Conservation (phyloP, 2,797 vertebrate genomes). For the Tokudaia muenninki region DNA sequence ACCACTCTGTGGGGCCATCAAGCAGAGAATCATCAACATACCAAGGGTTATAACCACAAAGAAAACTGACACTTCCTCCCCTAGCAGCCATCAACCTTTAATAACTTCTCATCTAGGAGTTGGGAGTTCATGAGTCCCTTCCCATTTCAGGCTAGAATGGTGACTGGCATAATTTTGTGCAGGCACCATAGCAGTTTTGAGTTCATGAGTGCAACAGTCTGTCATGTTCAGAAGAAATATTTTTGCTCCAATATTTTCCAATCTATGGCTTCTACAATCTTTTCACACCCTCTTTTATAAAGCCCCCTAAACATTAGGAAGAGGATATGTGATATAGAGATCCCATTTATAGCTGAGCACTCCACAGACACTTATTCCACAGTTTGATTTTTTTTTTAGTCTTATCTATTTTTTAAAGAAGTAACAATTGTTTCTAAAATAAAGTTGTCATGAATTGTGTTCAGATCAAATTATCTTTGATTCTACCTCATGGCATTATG, state of each 20-base stretch:
- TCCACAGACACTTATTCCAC: neutral
- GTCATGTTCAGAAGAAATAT: neutral
- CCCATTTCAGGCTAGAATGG: no score
- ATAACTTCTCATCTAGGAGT: neutral
- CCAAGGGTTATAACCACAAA: neutral
- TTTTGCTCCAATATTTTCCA: neutral
- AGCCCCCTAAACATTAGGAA: neutral
- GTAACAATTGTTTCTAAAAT: neutral
- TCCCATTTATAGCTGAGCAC: neutral
- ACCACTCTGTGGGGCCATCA: neutral
- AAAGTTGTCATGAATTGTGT: neutral
- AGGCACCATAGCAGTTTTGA: neutral
- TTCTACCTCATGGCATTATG: neutral
- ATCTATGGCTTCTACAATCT: neutral
- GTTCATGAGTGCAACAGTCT: neutral
- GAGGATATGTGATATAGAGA: neutral
- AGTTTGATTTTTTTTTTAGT: slow-evolving; percentile 31
- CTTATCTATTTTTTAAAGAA: neutral
- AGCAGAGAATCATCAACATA: neutral
- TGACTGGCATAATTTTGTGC: neutral
- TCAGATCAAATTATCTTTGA: neutral
- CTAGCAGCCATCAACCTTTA: neutral
- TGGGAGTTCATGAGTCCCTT: neutral
- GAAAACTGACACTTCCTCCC: neutral
- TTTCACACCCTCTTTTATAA: neutral